These are phyloP conservation scores for Dione vanillae DNA, from an alignment of 2,888 invertebrate genomes.

Conservation along the genomic window DNA sequence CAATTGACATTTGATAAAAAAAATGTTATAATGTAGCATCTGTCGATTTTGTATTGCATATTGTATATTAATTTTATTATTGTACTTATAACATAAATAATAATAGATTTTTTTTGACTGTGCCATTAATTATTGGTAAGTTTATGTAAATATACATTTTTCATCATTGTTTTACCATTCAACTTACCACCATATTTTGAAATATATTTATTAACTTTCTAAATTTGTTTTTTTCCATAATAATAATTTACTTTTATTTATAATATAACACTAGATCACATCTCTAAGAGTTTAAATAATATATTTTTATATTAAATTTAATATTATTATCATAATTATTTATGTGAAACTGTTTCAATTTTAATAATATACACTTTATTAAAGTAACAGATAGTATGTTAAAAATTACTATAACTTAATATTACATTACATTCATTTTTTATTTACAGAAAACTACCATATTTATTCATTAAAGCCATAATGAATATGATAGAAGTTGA, in stretches of 20 bases:
- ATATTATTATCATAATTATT: too few relatives aligned
- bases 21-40: neutral
- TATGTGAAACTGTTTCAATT: too few relatives aligned
- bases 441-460: neutral
- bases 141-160: neutral
- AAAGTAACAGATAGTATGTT: too few relatives aligned
- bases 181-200: neutral
- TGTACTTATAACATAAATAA: neutral
- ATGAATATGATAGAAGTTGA: constrained; percentile 68
- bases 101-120: neutral
- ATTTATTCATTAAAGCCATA: constrained; percentile 38
- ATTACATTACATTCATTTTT: neutral
- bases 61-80: constrained; percentile 1
- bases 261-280: neutral
- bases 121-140: neutral
- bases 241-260: neutral
- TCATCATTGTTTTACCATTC: too few relatives aligned
- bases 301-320: too few relatives aligned
- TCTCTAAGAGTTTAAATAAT: too few relatives aligned
- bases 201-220: neutral
- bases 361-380: too few relatives aligned
- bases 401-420: too few relatives aligned
- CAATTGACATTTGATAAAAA: neutral
- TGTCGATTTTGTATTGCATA: neutral
- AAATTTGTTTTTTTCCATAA: neutral